These are phyloP conservation scores for Semotilus atromaculatus DNA, from an alignment of 2,797 vertebrate genomes.

Conservation along the genomic window DNA sequence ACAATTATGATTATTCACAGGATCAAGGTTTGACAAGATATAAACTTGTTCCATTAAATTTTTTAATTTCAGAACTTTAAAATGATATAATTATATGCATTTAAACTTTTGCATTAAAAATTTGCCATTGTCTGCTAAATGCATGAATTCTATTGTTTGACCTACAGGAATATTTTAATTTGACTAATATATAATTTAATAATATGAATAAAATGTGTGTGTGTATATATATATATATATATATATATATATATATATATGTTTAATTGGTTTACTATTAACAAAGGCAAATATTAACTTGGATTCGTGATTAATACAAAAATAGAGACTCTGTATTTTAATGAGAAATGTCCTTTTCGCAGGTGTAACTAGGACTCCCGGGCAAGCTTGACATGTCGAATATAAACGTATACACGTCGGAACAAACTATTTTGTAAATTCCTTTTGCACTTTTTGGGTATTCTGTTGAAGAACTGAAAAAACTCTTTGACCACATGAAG, in stretches of 20 bases:
- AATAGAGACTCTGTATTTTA: background rate
- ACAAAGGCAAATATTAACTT: background rate
- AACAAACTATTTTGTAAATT: background rate
- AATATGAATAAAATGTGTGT: too few relatives aligned
- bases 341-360: background rate
- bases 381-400: background rate
- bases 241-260: too few relatives aligned
- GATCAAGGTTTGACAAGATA: background rate
- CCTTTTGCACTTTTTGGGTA: background rate
- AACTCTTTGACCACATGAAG: background rate
- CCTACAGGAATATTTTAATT: too few relatives aligned
- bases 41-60: background rate
- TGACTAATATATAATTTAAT: too few relatives aligned
- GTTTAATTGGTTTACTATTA: background rate
- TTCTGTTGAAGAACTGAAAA: background rate
- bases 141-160: background rate
- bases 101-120: background rate
- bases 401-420: background rate
- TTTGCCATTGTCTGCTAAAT: too few relatives aligned
- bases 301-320: background rate
- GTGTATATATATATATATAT: too few relatives aligned
- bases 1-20: background rate
- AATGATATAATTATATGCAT: background rate
- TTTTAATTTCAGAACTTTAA: background rate
- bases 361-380: background rate